Percentiles rank a stretch among this genome's conserved stretches.
Evolutionary conservation across 2,888 invertebrate genomes (phyloP).

Genomic region (Spatulosminthurus flaviceps): DNA sequence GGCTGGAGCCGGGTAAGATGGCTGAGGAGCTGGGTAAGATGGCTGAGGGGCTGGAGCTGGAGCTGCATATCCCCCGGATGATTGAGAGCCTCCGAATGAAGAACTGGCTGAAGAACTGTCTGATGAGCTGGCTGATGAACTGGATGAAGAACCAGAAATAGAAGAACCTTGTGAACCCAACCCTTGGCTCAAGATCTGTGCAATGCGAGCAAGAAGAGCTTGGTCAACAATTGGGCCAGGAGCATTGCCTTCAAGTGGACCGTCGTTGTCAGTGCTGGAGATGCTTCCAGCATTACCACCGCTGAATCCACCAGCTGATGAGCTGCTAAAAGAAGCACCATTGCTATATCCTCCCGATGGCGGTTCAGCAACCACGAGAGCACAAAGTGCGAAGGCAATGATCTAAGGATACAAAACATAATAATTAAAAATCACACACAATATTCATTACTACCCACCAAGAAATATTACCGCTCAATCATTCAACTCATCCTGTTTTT

Average conservation of each 20-base stretch:
- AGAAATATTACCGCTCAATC: too few relatives aligned
- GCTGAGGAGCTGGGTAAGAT: too few relatives aligned
- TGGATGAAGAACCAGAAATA: too few relatives aligned
- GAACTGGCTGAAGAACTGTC: too few relatives aligned
- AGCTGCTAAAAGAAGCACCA: conserved; percentile 28
- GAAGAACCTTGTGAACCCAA: neutral
- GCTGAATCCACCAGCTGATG: conserved; percentile 40
- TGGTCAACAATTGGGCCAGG: conserved; percentile 58
- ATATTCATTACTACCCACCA: too few relatives aligned
- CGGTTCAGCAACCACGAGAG: conserved; percentile 58
- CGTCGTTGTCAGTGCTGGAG: conserved; percentile 52
- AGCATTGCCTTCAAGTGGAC: conserved; percentile 49
- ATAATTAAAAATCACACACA: neutral
- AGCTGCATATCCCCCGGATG: conserved; percentile 13
- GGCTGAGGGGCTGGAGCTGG: too few relatives aligned
- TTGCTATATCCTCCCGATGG: conserved; percentile 41
- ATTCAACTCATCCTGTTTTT: too few relatives aligned
- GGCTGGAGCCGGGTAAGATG: too few relatives aligned
- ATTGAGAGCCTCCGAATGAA: conserved; percentile 35
- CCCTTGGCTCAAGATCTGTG: conserved; percentile 56
- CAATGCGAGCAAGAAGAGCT: conserved; percentile 60
- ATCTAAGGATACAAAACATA: conserved; percentile 51
- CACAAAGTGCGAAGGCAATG: conserved; percentile 54
- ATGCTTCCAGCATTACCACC: conserved; percentile 41
- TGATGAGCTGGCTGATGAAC: too few relatives aligned